phyloP scores from a whole-genome alignment of 1,140 invertebrate genomes.

The Drosophila sucinea region DNA sequence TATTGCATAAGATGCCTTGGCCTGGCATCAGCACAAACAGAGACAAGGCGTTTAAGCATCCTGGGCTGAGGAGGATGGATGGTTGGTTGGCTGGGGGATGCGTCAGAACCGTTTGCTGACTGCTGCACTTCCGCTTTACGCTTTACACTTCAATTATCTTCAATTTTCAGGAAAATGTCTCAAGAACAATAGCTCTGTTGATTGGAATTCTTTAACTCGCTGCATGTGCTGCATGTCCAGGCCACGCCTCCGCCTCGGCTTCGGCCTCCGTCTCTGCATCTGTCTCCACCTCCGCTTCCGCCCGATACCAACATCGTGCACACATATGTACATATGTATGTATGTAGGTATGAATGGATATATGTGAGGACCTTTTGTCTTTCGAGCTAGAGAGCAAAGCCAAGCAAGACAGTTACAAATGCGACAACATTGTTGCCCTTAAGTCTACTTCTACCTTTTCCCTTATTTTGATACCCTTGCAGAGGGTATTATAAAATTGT shows the following conservation, averaged over 20 bases:
- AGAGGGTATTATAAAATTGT: no score
- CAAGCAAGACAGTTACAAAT: slow-evolving; percentile 80
- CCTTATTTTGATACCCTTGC: no score
- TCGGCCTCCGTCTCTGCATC: neutral
- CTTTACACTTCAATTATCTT: slow-evolving; percentile 81
- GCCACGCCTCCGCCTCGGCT: neutral
- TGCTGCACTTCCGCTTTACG: slow-evolving; percentile 75
- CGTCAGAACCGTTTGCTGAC: slow-evolving; percentile 52
- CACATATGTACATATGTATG: neutral
- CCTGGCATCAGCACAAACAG: slow-evolving; percentile 57
- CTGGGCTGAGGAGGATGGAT: neutral
- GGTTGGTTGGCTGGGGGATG: slow-evolving; percentile 8
- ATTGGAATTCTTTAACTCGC: slow-evolving; percentile 79
- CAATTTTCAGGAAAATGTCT: slow-evolving; percentile 77
- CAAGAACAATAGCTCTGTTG: slow-evolving; percentile 78
- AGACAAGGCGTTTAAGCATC: slow-evolving; percentile 7
- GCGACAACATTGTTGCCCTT: slow-evolving; percentile 76
- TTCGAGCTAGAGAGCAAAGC: slow-evolving; percentile 17
- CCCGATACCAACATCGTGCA: neutral
- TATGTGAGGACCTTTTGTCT: slow-evolving; percentile 15
- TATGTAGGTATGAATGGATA: neutral
- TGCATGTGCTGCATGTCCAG: slow-evolving; percentile 61
- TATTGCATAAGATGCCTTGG: slow-evolving; percentile 73
- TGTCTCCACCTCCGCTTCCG: neutral
- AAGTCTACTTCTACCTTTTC: slow-evolving; percentile 5